Evolutionary conservation across 1,140 invertebrate species (phyloP).

Genomic region (Venturia canescens): DNA sequence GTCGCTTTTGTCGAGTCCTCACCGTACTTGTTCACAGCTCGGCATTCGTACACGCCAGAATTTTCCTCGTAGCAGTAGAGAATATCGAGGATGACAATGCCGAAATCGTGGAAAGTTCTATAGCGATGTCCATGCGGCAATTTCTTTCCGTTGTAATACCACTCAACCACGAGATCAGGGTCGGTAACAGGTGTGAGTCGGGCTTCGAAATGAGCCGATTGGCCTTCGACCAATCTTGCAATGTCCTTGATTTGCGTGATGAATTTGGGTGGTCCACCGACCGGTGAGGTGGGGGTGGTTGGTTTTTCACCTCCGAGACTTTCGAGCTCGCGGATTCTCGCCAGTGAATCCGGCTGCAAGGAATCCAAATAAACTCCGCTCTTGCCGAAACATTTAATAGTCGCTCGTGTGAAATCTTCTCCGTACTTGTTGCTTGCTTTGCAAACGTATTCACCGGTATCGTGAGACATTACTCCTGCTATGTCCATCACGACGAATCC

Average conservation of each 20-base stretch:
- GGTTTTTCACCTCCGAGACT: constrained; percentile 81
- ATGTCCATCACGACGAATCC: constrained; percentile 97
- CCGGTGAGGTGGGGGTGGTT: constrained; percentile 80
- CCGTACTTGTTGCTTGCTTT: constrained; percentile 93
- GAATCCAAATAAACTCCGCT: constrained; percentile 95
- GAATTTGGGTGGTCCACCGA: constrained; percentile 92
- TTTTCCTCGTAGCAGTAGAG: constrained; percentile 98
- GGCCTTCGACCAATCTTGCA: constrained; percentile 91
- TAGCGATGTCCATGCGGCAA: constrained; percentile 95
- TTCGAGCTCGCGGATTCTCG: constrained; percentile 93
- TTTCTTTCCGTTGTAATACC: constrained; percentile 96
- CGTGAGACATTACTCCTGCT: constrained; percentile 94
- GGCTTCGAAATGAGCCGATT: constrained; percentile 96
- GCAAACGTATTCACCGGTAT: constrained; percentile 95
- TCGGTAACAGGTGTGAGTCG: constrained; percentile 93
- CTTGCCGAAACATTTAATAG: constrained; percentile 88
- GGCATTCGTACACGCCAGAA: constrained; percentile 94
- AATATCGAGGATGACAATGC: constrained; percentile 96
- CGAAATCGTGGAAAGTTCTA: constrained; percentile 97
- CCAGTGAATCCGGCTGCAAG: constrained; percentile 95
- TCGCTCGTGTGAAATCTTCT: constrained; percentile 90
- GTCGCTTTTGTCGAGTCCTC: constrained; percentile 90
- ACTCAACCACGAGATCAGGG: constrained; percentile 95
- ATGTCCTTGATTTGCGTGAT: constrained; percentile 91
- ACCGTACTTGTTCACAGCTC: constrained; percentile 95